These are phyloP conservation scores for Saimiri boliviensis DNA, from an alignment of 2,113 vertebrate species.

Conservation along the genomic window DNA sequence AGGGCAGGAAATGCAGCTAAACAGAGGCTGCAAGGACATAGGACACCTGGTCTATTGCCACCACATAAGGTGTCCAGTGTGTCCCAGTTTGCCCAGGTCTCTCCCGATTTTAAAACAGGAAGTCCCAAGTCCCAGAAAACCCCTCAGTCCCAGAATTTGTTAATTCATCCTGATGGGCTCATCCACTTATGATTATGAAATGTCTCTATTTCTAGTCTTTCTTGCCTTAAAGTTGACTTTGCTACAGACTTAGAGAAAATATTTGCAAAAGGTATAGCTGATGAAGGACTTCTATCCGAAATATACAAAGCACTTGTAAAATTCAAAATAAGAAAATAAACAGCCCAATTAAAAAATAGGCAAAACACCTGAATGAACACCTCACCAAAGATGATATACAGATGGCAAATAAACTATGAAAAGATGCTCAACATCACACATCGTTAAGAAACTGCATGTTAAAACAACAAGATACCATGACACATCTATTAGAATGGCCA, in stretches of 20 bases:
- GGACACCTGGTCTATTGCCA: not conserved
- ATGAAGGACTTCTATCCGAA: not conserved
- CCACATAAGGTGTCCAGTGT: not conserved
- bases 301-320: too few relatives aligned
- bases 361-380: too few relatives aligned
- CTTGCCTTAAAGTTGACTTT: not conserved
- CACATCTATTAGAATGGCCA: too few relatives aligned
- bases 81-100: not conserved
- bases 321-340: too few relatives aligned
- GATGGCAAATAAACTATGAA: too few relatives aligned
- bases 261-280: not conserved
- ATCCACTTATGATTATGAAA: slow-evolving; percentile 74
- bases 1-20: not conserved
- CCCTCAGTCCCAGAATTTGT: not conserved
- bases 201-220: not conserved
- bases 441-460: too few relatives aligned
- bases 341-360: too few relatives aligned
- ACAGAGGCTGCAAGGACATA: not conserved
- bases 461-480: too few relatives aligned
- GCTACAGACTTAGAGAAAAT: not conserved
- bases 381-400: too few relatives aligned
- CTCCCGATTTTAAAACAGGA: not conserved
- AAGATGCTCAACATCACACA: too few relatives aligned
- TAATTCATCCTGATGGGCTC: slow-evolving; percentile 53
- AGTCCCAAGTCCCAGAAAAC: not conserved